Conservation (phyloP, 2,888 invertebrate species). For the Lepidocyrtinus sp. region DNA sequence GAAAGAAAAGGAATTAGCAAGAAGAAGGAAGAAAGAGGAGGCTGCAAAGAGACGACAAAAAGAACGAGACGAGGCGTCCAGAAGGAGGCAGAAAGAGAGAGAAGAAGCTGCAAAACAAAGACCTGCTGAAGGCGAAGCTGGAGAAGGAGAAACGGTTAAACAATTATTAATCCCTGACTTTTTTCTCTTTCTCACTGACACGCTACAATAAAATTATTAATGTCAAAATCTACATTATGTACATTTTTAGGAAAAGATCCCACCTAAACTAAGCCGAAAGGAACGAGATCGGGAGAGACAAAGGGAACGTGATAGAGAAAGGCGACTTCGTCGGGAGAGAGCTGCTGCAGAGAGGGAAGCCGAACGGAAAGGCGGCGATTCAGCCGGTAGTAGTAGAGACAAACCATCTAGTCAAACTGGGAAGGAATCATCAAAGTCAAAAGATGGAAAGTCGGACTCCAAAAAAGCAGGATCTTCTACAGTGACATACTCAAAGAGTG, state of each 20-base stretch:
- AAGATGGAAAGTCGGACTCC: constrained; percentile 18
- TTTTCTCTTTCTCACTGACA: too few species aligned
- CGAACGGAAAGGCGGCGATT: neutral
- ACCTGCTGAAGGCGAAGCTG: neutral
- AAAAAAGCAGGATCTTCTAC: constrained; percentile 26
- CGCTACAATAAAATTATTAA: too few species aligned
- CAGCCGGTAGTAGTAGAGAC: neutral
- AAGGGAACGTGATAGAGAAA: constrained; percentile 38
- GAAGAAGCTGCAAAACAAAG: constrained; percentile 59
- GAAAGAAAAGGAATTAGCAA: constrained; percentile 72
- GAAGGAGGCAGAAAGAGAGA: constrained; percentile 25
- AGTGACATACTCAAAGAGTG: constrained; percentile 37
- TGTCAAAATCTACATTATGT: neutral
- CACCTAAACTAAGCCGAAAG: too few species aligned
- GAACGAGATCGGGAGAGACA: constrained; percentile 46
- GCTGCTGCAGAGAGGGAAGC: constrained; percentile 52
- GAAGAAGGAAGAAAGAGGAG: constrained; percentile 72
- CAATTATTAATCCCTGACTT: too few species aligned
- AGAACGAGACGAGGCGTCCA: constrained; percentile 70
- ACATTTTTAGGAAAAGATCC: constrained; percentile 23
- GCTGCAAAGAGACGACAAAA: constrained; percentile 71
- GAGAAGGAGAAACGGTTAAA: too few species aligned
- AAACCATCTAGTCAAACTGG: constrained; percentile 2
- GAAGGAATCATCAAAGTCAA: constrained; percentile 11
- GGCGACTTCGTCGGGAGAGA: constrained; percentile 54